phyloP scores from a whole-genome alignment of 2,888 invertebrate species.

The Drosophila paranaensis region DNA sequence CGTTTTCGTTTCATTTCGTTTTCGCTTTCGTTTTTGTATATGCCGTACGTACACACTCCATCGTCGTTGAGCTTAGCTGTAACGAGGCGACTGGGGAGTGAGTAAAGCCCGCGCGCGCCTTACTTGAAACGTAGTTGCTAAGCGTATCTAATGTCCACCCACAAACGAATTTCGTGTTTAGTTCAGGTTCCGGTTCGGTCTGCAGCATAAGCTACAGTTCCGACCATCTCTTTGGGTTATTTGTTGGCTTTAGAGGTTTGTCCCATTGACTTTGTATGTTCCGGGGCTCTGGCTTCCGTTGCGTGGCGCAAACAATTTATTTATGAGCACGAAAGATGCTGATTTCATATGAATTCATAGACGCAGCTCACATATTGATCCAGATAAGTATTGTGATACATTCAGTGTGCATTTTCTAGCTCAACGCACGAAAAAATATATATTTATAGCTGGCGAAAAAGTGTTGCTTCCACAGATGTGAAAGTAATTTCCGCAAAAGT shows the following conservation, averaged over 20 bases:
- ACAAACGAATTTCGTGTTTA: slow-evolving; percentile 25
- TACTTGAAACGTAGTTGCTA: slow-evolving; percentile 52
- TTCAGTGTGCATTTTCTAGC: background rate
- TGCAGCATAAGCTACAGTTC: slow-evolving; percentile 35
- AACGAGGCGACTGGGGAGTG: slow-evolving; percentile 16
- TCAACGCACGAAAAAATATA: background rate
- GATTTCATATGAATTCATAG: slow-evolving; percentile 15
- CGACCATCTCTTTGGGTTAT: slow-evolving; percentile 54
- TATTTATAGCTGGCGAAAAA: background rate
- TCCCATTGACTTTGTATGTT: slow-evolving; percentile 61
- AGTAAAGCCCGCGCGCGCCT: slow-evolving; percentile 47
- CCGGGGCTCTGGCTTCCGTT: slow-evolving; percentile 20
- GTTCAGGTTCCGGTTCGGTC: slow-evolving; percentile 53
- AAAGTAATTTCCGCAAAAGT: slow-evolving; percentile 7
- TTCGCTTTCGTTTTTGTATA: slow-evolving; percentile 40
- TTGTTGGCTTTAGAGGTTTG: slow-evolving; percentile 55
- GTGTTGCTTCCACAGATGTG: background rate
- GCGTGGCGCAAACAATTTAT: slow-evolving; percentile 18
- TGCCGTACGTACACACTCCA: slow-evolving; percentile 1
- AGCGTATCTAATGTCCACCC: slow-evolving; percentile 58
- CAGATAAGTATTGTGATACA: slow-evolving; percentile 6
- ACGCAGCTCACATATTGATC: background rate
- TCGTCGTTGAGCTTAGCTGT: background rate
- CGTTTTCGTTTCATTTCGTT: background rate
- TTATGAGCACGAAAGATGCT: slow-evolving; percentile 6